Conservation (phyloP, 2,888 invertebrate species). For the Orthosia cruda region DNA sequence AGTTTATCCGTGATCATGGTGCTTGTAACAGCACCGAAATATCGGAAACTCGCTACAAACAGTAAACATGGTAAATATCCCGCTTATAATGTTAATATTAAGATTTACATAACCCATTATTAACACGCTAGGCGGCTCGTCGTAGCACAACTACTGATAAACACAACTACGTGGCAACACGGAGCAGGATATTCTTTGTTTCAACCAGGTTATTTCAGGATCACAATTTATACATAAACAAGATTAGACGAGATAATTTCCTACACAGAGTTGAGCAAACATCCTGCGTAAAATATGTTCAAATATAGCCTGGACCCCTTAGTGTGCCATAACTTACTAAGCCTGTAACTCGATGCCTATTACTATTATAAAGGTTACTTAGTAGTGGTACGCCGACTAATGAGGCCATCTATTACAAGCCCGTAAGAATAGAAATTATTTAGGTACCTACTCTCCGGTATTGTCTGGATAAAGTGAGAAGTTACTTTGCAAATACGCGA, state of each 20-base stretch:
- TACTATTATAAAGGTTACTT: conserved; percentile 3
- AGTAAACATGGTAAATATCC: too few species aligned
- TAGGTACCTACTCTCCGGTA: too few species aligned
- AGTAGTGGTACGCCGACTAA: not conserved
- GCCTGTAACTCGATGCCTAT: conserved; percentile 16
- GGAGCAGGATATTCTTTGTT: not conserved
- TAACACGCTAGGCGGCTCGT: not conserved
- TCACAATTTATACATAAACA: not conserved
- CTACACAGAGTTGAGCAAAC: not conserved
- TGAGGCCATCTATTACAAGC: not conserved
- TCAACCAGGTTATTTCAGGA: not conserved
- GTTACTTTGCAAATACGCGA: conserved; percentile 8
- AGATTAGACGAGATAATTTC: not conserved
- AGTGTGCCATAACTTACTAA: conserved; percentile 3
- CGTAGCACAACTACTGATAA: not conserved
- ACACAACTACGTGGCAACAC: not conserved
- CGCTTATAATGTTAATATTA: too few species aligned
- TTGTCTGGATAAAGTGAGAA: not conserved
- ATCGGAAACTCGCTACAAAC: too few species aligned
- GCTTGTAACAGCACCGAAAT: too few species aligned
- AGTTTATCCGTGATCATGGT: too few species aligned
- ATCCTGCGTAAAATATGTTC: not conserved
- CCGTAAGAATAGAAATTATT: not conserved
- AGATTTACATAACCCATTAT: not conserved
- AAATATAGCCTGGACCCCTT: not conserved